phyloP scores from a whole-genome alignment of 2,888 invertebrate species.

The Mesorhabditis sp. region DNA sequence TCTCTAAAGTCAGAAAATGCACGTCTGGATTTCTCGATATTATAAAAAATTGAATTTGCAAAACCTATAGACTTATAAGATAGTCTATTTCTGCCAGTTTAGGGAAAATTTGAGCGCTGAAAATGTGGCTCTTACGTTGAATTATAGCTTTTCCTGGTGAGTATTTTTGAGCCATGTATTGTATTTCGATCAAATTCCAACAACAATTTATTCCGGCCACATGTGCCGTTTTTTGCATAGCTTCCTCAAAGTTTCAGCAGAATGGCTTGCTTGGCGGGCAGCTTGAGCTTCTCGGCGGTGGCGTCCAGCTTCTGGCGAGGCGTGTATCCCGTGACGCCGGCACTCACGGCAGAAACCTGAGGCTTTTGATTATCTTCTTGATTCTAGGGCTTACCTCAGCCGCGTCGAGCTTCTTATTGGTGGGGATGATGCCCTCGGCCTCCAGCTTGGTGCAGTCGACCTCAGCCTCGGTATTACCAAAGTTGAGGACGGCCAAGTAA shows the following conservation, averaged over 20 bases:
- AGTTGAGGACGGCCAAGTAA: slow-evolving; percentile 31
- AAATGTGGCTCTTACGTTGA: no score
- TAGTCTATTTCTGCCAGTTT: no score
- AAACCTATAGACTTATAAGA: no score
- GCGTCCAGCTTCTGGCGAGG: slow-evolving; percentile 25
- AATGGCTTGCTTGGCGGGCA: slow-evolving; percentile 34
- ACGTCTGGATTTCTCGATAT: no score
- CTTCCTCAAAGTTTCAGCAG: slow-evolving; percentile 28
- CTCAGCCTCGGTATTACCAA: slow-evolving; percentile 21
- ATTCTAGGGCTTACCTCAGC: slow-evolving; percentile 19
- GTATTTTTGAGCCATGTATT: no score
- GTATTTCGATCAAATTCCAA: no score
- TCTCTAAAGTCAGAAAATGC: no score
- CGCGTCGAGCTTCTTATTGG: slow-evolving; percentile 18
- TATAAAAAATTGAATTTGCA: no score
- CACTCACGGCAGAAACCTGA: slow-evolving; percentile 27
- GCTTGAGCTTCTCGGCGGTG: slow-evolving; percentile 14
- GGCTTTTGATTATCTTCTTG: neutral
- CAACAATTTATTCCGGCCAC: no score
- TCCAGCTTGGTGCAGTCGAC: slow-evolving; percentile 16
- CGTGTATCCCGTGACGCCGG: slow-evolving; percentile 24
- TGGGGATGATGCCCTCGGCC: slow-evolving; percentile 21
- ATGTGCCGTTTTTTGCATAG: neutral
- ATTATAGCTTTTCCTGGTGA: no score
- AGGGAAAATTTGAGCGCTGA: no score